Conservation (phyloP, 23 tunicate species). For the Halocynthia roretzi region DNA sequence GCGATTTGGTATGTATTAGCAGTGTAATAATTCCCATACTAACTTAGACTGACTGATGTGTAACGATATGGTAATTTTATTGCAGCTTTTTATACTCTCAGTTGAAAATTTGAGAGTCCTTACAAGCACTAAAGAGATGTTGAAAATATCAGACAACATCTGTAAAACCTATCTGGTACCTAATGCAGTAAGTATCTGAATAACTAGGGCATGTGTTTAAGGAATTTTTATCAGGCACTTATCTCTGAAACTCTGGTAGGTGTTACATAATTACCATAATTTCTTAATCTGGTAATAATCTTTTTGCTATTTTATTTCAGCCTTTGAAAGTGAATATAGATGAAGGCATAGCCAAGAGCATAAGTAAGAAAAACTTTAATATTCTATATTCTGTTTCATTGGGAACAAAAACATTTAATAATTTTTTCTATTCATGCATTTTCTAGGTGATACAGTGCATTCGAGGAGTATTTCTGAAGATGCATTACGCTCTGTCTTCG, state of each 20-base stretch:
- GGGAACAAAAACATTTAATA: neutral
- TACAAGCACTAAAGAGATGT: conserved; percentile 55
- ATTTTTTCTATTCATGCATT: neutral
- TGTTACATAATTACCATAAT: no score
- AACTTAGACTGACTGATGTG: no score
- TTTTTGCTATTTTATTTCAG: conserved; percentile 21
- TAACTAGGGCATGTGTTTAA: no score
- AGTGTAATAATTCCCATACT: no score
- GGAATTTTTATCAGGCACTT: no score
- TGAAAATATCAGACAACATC: conserved; percentile 44
- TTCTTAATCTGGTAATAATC: neutral
- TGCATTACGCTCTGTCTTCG: conserved; percentile 58
- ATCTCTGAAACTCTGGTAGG: no score
- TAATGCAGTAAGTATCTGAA: conserved; percentile 47
- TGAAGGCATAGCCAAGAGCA: conserved; percentile 64
- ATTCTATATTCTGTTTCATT: neutral
- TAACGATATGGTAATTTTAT: neutral
- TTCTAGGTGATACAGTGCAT: conserved; percentile 30
- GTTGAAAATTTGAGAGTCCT: conserved; percentile 50
- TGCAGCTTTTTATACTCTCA: conserved; percentile 46
- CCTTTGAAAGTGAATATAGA: conserved; percentile 43
- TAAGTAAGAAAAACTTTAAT: conserved; percentile 19
- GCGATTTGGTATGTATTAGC: conserved; percentile 43
- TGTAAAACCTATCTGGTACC: conserved; percentile 38
- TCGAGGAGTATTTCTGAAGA: conserved; percentile 60